Evolutionary conservation across 1,140 invertebrate species (phyloP).

Genomic region (Ostrea edulis): DNA sequence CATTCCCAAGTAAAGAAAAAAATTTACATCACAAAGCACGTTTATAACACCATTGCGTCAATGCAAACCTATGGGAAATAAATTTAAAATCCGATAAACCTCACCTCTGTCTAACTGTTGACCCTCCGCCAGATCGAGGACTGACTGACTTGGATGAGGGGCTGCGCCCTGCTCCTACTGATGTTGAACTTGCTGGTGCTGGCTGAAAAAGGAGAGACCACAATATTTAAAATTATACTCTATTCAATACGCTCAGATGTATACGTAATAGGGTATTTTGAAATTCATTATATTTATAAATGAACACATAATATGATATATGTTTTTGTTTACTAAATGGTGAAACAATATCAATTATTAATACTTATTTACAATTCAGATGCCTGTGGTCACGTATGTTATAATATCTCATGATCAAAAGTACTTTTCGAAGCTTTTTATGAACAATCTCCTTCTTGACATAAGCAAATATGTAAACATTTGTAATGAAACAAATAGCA

Average conservation of each 20-base stretch:
- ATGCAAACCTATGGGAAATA: background rate
- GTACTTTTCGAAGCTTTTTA: background rate
- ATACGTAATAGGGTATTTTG: no score
- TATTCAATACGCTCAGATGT: no score
- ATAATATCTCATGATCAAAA: background rate
- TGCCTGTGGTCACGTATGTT: no score
- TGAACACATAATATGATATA: no score
- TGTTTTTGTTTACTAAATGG: no score
- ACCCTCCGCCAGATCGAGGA: conserved; percentile 85
- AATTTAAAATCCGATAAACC: conserved; percentile 28
- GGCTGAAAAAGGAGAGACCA: conserved; percentile 84
- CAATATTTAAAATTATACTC: background rate
- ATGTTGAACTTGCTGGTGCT: conserved; percentile 93
- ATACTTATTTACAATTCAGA: no score
- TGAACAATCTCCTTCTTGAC: background rate
- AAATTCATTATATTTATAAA: no score
- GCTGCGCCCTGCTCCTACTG: conserved; percentile 91
- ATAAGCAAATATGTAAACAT: background rate
- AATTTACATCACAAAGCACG: background rate
- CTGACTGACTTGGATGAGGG: conserved; percentile 86
- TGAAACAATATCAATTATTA: no score
- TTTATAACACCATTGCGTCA: background rate
- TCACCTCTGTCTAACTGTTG: conserved; percentile 90
- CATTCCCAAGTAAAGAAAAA: background rate
- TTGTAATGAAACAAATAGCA: no score